phyloP scores from a whole-genome alignment of 2,113 vertebrate species.

The Paracyprichromis sp. region DNA sequence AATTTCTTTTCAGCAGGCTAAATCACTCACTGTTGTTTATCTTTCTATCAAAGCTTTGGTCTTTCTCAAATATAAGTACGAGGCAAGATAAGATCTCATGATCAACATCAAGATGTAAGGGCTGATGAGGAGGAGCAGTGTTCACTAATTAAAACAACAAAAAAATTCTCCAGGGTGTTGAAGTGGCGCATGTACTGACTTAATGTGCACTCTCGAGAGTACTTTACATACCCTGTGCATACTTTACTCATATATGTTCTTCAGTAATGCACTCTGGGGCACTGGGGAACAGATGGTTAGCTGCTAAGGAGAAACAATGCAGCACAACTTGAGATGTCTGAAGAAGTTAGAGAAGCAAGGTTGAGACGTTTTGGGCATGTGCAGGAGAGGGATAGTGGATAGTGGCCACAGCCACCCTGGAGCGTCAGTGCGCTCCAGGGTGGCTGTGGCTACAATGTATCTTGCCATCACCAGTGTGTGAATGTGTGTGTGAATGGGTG shows the following conservation, averaged over 20 bases:
- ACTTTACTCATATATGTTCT: neutral
- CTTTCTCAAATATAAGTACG: neutral
- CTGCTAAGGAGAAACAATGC: neutral
- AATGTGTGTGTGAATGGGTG: neutral
- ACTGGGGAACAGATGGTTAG: neutral
- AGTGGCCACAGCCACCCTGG: too few relatives aligned
- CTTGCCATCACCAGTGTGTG: accelerated
- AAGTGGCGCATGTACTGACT: neutral
- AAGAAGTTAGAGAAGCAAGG: neutral
- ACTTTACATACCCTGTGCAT: neutral
- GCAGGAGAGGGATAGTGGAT: neutral
- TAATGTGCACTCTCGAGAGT: neutral
- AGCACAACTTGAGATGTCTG: too few relatives aligned
- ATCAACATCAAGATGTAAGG: neutral
- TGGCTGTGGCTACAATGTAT: neutral
- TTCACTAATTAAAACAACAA: neutral
- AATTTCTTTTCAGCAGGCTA: neutral
- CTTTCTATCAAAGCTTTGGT: neutral
- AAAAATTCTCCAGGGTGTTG: neutral
- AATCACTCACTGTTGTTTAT: neutral
- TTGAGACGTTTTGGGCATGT: neutral
- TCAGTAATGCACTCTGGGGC: neutral
- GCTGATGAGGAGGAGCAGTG: neutral
- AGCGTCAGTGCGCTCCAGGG: too few relatives aligned
- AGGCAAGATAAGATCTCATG: neutral